Percentiles rank a stretch among this genome's conserved stretches.
Conservation (phyloP, 2,113 vertebrate species). For the Lophochroa leadbeateri region DNA sequence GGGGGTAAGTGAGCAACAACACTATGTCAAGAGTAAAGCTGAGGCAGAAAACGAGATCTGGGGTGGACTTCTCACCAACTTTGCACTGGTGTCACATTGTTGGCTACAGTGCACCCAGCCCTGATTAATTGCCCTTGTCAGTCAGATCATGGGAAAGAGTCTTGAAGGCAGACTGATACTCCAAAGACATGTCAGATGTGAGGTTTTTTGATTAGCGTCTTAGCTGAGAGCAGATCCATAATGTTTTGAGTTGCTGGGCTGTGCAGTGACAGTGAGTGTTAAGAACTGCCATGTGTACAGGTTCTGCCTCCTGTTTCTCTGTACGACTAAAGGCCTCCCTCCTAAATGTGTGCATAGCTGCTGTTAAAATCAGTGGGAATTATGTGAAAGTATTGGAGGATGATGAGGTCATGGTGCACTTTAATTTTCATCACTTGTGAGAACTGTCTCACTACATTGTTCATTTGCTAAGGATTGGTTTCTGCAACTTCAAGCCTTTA, state of each 20-base stretch:
- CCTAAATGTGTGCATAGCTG: neutral
- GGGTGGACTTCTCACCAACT: neutral
- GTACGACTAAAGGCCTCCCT: neutral
- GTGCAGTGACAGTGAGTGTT: neutral
- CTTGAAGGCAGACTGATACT: neutral
- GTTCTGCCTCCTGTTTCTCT: neutral
- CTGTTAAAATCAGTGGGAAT: neutral
- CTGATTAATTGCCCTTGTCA: slow-evolving; percentile 52
- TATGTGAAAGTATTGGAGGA: neutral
- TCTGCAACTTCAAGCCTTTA: neutral
- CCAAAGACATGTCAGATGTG: neutral
- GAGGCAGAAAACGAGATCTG: neutral
- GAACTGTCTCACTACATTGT: neutral
- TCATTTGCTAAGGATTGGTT: neutral
- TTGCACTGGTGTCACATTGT: neutral
- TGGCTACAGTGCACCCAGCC: neutral
- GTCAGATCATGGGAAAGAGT: slow-evolving; percentile 47
- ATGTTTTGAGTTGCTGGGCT: neutral
- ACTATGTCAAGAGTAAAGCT: neutral
- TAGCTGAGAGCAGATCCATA: neutral
- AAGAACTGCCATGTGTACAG: neutral
- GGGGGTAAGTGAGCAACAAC: neutral
- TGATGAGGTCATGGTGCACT: neutral
- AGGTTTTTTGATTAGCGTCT: neutral
- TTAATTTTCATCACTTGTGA: neutral